Percentiles rank a stretch among this genome's conserved stretches.
phyloP scores from a whole-genome alignment of 2,113 vertebrate genomes.

The Aegypius monachus region DNA sequence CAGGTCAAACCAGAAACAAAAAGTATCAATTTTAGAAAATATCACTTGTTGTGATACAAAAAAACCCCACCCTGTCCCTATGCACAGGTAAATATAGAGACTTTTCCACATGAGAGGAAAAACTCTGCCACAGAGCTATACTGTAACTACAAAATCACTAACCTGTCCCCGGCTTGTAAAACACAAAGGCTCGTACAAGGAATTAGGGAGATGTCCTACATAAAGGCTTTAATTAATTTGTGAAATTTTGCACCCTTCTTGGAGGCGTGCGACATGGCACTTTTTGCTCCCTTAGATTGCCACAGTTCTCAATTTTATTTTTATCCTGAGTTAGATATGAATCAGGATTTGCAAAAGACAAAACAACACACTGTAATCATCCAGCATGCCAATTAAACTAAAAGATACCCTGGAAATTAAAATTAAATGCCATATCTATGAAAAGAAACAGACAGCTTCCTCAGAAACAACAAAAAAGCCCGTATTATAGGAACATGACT shows the following conservation, averaged over 20 bases:
- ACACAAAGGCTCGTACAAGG: not conserved
- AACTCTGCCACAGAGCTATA: not conserved
- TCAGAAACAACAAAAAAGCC: constrained; percentile 44
- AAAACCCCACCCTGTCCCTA: not conserved
- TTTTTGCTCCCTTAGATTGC: not conserved
- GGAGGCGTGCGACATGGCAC: not conserved
- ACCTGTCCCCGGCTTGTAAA: not conserved
- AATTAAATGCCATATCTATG: constrained; percentile 64
- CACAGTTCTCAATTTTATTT: constrained; percentile 44
- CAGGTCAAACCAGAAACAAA: not conserved
- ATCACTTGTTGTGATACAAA: not conserved
- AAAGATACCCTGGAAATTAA: constrained; percentile 70
- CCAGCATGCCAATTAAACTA: constrained; percentile 59
- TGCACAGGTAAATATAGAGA: not conserved
- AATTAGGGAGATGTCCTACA: not conserved
- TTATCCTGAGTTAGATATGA: constrained; percentile 43
- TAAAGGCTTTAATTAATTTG: not conserved
- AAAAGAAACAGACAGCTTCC: constrained; percentile 63
- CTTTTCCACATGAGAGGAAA: not conserved
- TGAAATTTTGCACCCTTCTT: not conserved
- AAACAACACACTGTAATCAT: constrained; percentile 46
- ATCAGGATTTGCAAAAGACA: constrained; percentile 62
- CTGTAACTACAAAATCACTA: not conserved
- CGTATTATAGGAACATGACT: not conserved
- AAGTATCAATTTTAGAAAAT: not conserved